A percentile compares a stretch with the other conserved stretches of the same genome.
Evolutionary conservation across 2,113 vertebrate genomes (phyloP).

Genomic region (Piaya cayana): DNA sequence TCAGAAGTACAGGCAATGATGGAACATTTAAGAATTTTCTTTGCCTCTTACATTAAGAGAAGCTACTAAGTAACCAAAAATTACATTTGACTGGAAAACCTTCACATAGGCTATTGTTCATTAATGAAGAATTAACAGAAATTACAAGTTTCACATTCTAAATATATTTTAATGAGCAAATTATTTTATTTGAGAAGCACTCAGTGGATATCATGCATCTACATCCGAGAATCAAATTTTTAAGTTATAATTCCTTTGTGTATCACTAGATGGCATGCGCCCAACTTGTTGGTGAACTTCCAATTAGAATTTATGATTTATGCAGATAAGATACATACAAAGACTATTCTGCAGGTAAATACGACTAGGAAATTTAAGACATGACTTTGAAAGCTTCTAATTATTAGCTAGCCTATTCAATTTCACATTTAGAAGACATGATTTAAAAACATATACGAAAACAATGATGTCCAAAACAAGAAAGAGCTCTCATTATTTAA

Average conservation of each 20-base stretch:
- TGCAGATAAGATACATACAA: neutral
- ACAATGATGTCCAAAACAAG: neutral
- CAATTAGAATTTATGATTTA: neutral
- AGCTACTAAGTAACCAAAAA: neutral
- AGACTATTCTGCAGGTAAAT: neutral
- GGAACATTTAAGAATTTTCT: neutral
- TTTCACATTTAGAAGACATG: neutral
- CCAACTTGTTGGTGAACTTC: neutral
- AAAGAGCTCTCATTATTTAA: constrained; percentile 5
- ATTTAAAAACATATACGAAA: constrained; percentile 38
- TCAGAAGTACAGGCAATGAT: neutral
- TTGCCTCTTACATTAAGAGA: neutral
- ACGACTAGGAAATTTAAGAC: neutral
- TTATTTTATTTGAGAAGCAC: neutral
- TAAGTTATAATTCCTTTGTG: neutral
- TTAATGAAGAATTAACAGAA: neutral
- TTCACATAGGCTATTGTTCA: neutral
- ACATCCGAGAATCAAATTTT: neutral
- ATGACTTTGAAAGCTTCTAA: neutral
- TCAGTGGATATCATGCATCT: too few species aligned
- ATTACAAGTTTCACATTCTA: neutral
- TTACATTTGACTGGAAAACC: too few species aligned
- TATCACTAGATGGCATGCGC: neutral
- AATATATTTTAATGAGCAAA: too few species aligned
- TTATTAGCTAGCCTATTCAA: constrained; percentile 14